A percentile compares a stretch with the other conserved stretches of the same genome.
These are phyloP conservation scores for Pyrochroa serraticornis DNA, from an alignment of 2,888 invertebrate genomes.

Conservation along the genomic window DNA sequence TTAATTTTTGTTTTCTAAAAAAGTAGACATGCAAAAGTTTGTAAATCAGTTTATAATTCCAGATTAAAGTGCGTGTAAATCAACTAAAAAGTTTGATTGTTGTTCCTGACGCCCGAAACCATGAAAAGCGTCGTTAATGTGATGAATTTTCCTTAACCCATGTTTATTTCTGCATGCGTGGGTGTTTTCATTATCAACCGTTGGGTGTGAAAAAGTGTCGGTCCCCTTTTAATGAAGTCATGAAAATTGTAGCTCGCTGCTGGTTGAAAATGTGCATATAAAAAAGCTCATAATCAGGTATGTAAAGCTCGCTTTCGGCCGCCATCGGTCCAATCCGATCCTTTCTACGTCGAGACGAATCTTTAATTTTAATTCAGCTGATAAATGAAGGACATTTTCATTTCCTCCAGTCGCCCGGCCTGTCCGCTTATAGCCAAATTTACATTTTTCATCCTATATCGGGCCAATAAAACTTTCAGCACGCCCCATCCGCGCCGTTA, in stretches of 20 bases:
- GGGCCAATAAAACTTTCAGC: conserved; percentile 24
- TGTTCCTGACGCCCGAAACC: too few species aligned
- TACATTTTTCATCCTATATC: conserved; percentile 39
- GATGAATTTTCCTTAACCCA: too few species aligned
- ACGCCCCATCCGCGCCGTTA: conserved; percentile 15
- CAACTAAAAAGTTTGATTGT: too few species aligned
- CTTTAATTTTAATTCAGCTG: conserved; percentile 42
- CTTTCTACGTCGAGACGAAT: conserved; percentile 24
- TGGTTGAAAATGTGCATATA: conserved; percentile 27
- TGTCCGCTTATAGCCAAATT: conserved; percentile 34
- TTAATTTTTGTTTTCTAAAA: too few species aligned
- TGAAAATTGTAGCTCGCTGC: conserved; percentile 18
- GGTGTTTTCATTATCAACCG: too few species aligned
- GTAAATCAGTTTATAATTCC: too few species aligned
- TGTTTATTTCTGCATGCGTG: too few species aligned
- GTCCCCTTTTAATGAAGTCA: conserved; percentile 9
- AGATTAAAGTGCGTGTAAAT: too few species aligned
- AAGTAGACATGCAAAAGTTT: too few species aligned
- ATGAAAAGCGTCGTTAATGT: too few species aligned
- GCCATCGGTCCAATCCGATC: conserved; percentile 2
- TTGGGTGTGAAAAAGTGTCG: conserved; percentile 2
- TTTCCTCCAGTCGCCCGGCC: conserved; percentile 34
- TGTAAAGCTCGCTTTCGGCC: conserved; percentile 24
- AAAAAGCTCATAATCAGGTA: conserved; percentile 28
- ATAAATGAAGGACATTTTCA: conserved; percentile 43